Conservation (phyloP, 2,113 vertebrate genomes). For the Oryzias javanicus region DNA sequence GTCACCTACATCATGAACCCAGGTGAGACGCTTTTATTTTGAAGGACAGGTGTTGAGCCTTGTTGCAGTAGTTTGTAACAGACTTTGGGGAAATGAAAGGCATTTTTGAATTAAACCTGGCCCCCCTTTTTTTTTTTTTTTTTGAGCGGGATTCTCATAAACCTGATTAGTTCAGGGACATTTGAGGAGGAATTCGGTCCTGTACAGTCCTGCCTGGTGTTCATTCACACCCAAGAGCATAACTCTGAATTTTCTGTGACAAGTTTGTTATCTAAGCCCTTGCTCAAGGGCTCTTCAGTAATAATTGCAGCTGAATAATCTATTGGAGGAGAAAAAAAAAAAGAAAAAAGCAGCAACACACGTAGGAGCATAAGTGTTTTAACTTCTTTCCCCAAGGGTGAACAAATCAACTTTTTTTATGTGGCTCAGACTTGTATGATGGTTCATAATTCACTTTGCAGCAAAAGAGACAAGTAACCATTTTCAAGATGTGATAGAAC, state of each 20-base stretch:
- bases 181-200: constrained; percentile 4
- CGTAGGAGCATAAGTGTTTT: neutral
- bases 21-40: constrained; percentile 53
- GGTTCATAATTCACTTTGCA: constrained; percentile 24
- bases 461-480: constrained; percentile 3
- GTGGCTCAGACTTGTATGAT: constrained; percentile 2
- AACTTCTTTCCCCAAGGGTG: constrained; percentile 18
- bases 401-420: constrained; percentile 26
- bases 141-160: neutral
- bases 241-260: constrained; percentile 5
- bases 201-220: constrained; percentile 15
- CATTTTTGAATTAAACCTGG: too few relatives aligned
- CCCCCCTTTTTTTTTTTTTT: neutral
- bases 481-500: neutral
- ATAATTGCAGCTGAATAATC: neutral
- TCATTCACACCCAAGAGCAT: constrained; percentile 22
- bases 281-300: constrained; percentile 9
- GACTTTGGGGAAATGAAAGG: neutral
- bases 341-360: constrained; percentile 21
- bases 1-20: constrained; percentile 61
- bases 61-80: neutral
- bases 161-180: constrained; percentile 1
- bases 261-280: constrained; percentile 11
- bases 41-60: too few relatives aligned
- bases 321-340: neutral